Evolutionary conservation across 2,797 vertebrate genomes (phyloP), one percentile per base, ranked within the genome.

Genomic region (Falco berigora): DNA sequence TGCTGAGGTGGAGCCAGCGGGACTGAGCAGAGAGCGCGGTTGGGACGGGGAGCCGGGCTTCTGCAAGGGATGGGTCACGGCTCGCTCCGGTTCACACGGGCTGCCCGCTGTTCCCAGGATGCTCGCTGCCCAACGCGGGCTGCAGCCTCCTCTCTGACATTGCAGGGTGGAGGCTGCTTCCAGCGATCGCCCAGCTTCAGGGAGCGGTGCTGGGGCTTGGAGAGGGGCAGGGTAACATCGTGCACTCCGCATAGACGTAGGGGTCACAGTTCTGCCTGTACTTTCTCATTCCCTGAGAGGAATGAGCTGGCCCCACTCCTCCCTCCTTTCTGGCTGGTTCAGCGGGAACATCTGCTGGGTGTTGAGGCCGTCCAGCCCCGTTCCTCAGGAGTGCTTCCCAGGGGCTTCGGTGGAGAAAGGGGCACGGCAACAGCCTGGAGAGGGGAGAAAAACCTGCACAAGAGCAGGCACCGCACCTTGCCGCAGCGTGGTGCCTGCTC

Each of bases 381-480:
- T 52, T 28, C 80, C 44, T 18, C 53, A 19, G 2, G 6, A 58
- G 44, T 11, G 1, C 47, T 49, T 86, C 50, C 19, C 14, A 2
- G 14, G 44, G 66, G 49, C 10, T 64, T 49, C 73, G 12, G 21
- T 22, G 28, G 59, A 47, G 53, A 34, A 25, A 10, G 74, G 40
- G 23, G 23, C 44, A 14, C 34, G 5, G 52, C 23, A 9, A 5
- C 19, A 44, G 15, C 68, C 9, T 6, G 20, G 44, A 23, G 16
- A 36, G 38, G 23, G 50, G 34, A 30, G 12, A 9, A 21, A 15
- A 62, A 40, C 4, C 69, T 11, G 6, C 4, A 0, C 12, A 1
- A 9, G 30, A 24, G 13, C 4, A 19, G 40, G 21, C 17, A 3
- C 25, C 0, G 4, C 5, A 21, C 14, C 30, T 2, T 10, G 1